phyloP scores from a whole-genome alignment of 2,888 invertebrate genomes.

The Tricholauxania praeusta region DNA sequence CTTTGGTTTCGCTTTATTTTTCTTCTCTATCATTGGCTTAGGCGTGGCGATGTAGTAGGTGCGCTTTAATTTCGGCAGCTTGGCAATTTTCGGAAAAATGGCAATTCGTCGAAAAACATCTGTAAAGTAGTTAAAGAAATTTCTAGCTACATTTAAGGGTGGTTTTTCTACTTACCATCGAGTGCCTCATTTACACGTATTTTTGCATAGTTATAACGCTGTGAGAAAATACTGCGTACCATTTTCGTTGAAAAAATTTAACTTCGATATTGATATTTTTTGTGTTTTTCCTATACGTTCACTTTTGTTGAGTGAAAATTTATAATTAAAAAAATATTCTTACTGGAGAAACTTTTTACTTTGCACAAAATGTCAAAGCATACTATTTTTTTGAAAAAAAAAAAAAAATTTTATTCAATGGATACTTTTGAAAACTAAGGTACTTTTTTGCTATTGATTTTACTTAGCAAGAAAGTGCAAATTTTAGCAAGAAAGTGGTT shows the following conservation, averaged over 20 bases:
- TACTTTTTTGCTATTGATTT: too few species aligned
- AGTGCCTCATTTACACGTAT: constrained; percentile 53
- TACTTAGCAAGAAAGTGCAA: too few species aligned
- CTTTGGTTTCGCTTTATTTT: constrained; percentile 44
- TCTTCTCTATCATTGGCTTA: constrained; percentile 45
- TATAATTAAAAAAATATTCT: neutral
- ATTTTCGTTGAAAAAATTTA: constrained; percentile 42
- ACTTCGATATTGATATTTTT: constrained; percentile 1
- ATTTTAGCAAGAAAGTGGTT: too few species aligned
- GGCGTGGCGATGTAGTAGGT: constrained; percentile 47
- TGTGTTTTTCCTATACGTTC: constrained; percentile 15
- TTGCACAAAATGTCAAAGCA: constrained; percentile 46
- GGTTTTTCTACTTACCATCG: constrained; percentile 49
- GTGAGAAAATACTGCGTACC: constrained; percentile 59
- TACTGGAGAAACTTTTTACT: constrained; percentile 41
- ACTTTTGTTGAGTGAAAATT: constrained; percentile 20
- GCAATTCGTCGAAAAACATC: constrained; percentile 52
- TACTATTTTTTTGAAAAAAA: constrained; percentile 28
- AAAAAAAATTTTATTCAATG: too few species aligned
- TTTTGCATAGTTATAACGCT: constrained; percentile 53
- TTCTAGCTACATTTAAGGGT: neutral
- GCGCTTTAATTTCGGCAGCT: constrained; percentile 49
- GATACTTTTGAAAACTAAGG: too few species aligned
- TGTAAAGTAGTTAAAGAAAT: constrained; percentile 32
- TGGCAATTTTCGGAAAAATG: constrained; percentile 56